A percentile compares a stretch with the other conserved stretches of the same genome.
Conservation (phyloP, 2,888 invertebrate genomes). For the Chaitophorus viminalis region DNA sequence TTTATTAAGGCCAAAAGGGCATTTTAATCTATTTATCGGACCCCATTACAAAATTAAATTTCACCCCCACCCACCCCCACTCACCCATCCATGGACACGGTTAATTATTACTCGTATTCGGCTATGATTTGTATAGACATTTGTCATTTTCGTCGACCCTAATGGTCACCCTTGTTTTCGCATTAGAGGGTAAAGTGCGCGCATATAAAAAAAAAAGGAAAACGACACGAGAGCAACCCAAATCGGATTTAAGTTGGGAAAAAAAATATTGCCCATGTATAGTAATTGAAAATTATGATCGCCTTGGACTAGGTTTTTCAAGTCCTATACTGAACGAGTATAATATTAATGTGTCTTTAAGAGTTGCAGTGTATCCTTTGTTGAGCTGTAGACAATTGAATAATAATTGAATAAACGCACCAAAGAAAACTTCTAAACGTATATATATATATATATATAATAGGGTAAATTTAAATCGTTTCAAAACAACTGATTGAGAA, state of each 20-base stretch:
- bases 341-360: too few relatives aligned
- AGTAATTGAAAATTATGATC: constrained; percentile 43
- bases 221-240: constrained; percentile 16
- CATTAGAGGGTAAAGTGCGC: constrained; percentile 43
- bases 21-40: constrained; percentile 62
- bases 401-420: background rate
- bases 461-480: background rate
- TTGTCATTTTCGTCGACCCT: constrained; percentile 59
- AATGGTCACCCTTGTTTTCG: constrained; percentile 57
- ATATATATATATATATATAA: too few relatives aligned
- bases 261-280: constrained; percentile 25
- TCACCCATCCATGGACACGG: constrained; percentile 32
- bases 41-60: constrained; percentile 60
- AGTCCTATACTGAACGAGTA: background rate
- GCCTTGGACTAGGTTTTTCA: background rate
- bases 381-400: too few relatives aligned
- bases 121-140: constrained; percentile 59
- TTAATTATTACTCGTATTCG: constrained; percentile 57
- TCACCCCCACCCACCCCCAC: constrained; percentile 19
- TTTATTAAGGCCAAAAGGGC: constrained; percentile 50
- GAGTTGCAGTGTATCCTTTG: too few relatives aligned
- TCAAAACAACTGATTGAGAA: background rate
- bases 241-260: constrained; percentile 25
- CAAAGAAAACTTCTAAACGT: background rate
- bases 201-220: constrained; percentile 32